Percentiles rank a stretch among this genome's conserved stretches.
Evolutionary conservation across 2,797 vertebrate species (phyloP).

Genomic region (Odontamblyopus lacepedii): DNA sequence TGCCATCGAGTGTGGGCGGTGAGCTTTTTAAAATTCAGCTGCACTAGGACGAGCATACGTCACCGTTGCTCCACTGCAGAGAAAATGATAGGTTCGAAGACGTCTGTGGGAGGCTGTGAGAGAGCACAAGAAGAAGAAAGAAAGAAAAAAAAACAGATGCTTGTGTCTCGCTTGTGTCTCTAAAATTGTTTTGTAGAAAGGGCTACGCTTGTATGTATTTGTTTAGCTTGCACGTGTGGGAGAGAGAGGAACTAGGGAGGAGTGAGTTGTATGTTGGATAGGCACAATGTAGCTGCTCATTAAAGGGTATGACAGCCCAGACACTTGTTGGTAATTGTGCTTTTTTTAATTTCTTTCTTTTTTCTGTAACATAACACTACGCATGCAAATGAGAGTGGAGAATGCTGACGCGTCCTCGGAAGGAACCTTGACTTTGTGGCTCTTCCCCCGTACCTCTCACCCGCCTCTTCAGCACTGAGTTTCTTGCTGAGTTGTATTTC

Average conservation of each 20-base stretch:
- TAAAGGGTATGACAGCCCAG: constrained; percentile 41
- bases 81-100: constrained; percentile 84
- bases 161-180: constrained; percentile 51
- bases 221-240: constrained; percentile 24
- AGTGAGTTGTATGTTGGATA: constrained; percentile 22
- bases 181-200: constrained; percentile 52
- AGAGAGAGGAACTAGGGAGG: constrained; percentile 26
- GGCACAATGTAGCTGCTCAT: constrained; percentile 24
- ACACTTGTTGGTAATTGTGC: constrained; percentile 29
- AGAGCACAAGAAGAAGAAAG: background rate
- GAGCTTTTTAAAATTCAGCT: constrained; percentile 86
- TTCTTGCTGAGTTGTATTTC: background rate
- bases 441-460: background rate
- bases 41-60: constrained; percentile 77
- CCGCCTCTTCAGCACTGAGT: background rate
- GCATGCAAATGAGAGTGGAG: constrained; percentile 1
- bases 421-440: constrained; percentile 2
- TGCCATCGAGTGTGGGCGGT: constrained; percentile 77
- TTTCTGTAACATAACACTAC: constrained; percentile 8
- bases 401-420: background rate
- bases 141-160: constrained; percentile 65
- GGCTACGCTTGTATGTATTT: constrained; percentile 38
- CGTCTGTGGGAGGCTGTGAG: constrained; percentile 79
- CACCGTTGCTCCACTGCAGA: constrained; percentile 81
- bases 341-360: constrained; percentile 7